Percentiles rank a stretch among this genome's conserved stretches.
Conservation (phyloP, 2,113 vertebrate species). For the Mus musculus region DNA sequence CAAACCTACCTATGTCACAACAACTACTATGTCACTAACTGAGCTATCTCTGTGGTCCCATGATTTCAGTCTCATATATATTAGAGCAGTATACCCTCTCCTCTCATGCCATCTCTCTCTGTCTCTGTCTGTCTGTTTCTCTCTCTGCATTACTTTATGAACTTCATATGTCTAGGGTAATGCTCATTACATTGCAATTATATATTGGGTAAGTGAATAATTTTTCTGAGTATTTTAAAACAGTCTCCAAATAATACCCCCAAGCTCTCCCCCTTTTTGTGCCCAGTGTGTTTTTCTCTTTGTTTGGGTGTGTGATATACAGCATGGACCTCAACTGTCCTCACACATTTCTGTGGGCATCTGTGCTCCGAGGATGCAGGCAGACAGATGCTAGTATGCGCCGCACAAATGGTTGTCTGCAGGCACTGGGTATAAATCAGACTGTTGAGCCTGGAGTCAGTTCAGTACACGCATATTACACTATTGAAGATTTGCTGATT, state of each 20-base stretch:
- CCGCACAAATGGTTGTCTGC: constrained; percentile 12
- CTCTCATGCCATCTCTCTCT: not conserved
- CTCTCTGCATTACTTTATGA: too few species aligned
- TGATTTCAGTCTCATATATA: not conserved
- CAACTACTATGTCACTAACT: not conserved
- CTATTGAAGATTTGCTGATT: constrained; percentile 35
- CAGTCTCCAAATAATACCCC: not conserved
- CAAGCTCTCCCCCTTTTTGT: too few species aligned
- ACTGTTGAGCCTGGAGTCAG: constrained; percentile 53
- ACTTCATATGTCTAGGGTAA: not conserved
- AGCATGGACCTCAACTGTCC: not conserved
- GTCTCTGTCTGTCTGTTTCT: not conserved
- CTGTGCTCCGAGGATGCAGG: not conserved
- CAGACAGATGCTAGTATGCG: not conserved
- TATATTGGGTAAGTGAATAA: not conserved
- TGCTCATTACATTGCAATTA: not conserved
- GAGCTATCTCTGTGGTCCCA: not conserved
- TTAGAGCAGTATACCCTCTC: too few species aligned
- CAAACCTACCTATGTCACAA: not conserved
- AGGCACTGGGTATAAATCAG: constrained; percentile 16
- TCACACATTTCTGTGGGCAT: not conserved
- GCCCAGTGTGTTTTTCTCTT: not conserved
- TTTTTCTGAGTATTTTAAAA: not conserved
- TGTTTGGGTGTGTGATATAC: not conserved
- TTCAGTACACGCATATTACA: not conserved